Conservation (phyloP, 1,140 invertebrate species). For the Atta texana region DNA sequence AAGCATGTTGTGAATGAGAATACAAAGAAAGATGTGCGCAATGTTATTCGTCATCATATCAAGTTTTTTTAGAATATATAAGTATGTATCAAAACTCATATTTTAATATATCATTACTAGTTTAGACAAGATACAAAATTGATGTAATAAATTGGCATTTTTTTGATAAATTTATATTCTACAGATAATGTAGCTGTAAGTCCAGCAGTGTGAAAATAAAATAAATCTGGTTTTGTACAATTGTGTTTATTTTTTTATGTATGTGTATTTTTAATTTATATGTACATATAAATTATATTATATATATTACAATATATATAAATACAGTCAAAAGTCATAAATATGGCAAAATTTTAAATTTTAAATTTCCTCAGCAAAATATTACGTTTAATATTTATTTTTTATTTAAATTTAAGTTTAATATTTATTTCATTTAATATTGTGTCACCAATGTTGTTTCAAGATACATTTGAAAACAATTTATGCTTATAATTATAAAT, state of each 20-base stretch:
- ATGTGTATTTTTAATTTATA: not conserved
- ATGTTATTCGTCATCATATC: not conserved
- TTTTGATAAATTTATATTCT: not conserved
- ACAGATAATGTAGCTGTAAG: not conserved
- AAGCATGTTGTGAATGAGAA: not conserved
- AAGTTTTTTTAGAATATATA: conserved; percentile 4
- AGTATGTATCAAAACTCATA: not conserved
- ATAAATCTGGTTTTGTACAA: conserved; percentile 30
- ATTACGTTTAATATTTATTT: not conserved
- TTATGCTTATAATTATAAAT: not conserved
- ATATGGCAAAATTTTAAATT: conserved; percentile 6
- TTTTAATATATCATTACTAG: conserved; percentile 3
- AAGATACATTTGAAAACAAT: not conserved
- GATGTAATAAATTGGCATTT: conserved; percentile 14
- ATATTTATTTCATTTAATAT: conserved; percentile 1
- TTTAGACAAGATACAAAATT: conserved; percentile 1
- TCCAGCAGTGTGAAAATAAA: conserved; percentile 4
- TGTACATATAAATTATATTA: not conserved
- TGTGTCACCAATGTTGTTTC: not conserved
- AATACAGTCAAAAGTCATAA: not conserved
- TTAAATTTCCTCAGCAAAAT: not conserved
- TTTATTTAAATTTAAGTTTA: conserved; percentile 1
- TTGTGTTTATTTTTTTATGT: conserved; percentile 45
- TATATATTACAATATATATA: not conserved
- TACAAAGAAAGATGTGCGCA: not conserved